Evolutionary conservation across 2,888 invertebrate genomes (phyloP), one percentile per base, ranked within the genome.

Genomic region (Rhorus exstirpatorius): DNA sequence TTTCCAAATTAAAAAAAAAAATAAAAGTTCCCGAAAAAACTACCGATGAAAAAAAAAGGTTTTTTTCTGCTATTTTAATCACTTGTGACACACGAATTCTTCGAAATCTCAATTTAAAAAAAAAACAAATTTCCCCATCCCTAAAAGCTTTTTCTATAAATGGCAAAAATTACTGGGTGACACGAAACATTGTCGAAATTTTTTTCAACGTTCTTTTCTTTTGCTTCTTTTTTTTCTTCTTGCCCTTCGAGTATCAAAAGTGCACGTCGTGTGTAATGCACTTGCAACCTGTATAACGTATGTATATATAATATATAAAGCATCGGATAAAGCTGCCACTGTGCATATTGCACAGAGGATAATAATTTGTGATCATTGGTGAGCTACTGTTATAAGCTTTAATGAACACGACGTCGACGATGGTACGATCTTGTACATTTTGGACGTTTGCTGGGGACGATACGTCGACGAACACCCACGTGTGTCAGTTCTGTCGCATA

Each of bases 401-500:
- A 71, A 60, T 60, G 53, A 60, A 60, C 60, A 14, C 67, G 24
- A 61, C 72, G 49, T 46, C 58, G 14, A 63, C 26, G 44, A 31
- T 17, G 31, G 31, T 46, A 71, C 38, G 72, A 74, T 74, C n/a
- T n/a, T n/a, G n/a, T n/a, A n/a, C 74, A 41, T 74, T 74, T 63
- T 41, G 31, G 44, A 46, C 72, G 71, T 68, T 21, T n/a, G n/a
- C n/a, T 44, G 26, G 72, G 53, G 75, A 71, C 38, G 61, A n/a
- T n/a, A 49, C 55, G 26, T 21, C 83, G 84, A 79, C 84, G 75
- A n/a, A 85, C 86, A 79, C 89, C 87, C 88, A 89, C 88, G 83
- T 83, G 74, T 80, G 61, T 76, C 71, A 58, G 26, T n/a, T n/a
- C 19, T 51, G 10, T 46, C n/a, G 49, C 58, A 68, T 41, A 63